Base-by-base conservation (phyloP, 2,113 vertebrate genomes). In the Aythya baeri region DNA sequence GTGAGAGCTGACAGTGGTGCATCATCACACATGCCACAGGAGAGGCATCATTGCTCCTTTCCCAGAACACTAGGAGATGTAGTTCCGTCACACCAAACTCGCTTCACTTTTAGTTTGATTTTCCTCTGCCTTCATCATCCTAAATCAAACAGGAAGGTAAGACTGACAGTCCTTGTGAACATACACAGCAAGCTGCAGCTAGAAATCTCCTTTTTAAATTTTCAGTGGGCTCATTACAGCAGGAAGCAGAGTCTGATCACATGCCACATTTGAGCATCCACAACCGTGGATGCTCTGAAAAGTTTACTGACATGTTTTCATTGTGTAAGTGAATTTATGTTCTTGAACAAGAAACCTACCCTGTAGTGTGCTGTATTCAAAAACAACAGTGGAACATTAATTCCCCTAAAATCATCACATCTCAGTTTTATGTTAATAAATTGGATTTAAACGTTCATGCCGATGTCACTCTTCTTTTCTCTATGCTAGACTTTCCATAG, bases 51-150 rank as follows among this genome's bases (percentile, higher is more conserved):
- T 7, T 55, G 4, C 65, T 83, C 20, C 61, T 41, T 84, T 77
- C 76, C 55, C 11, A 17, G 34, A 74, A 52, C 50, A 4, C 55
- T 17, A 57, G 26, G 41, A 91, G 61, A 41, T 71, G 25, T 2
- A 83, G 83, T 66, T 52, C 63, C 89, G 77, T 62, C 89, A 77
- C 74, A 88, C n/a, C 46, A 58, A 83, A 50, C n/a, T 58, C 65
- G 34, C 46, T 75, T 71, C 41, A 54, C 80, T 72, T 36, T 20
- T 46, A 77, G 52, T 86, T 73, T 86, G 59, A 80, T 80, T 90
- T 91, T 70, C 29, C 94, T 73, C 63, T 86, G 68, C 86, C 93
- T 93, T 93, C 80, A 91, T 92, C 86, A 86, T 50, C 41, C 83
- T 67, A 81, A 92, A 91, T 91, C 89, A 91, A 92, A 83, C 59